Evolutionary conservation across 2,113 vertebrate genomes (phyloP).

Genomic region (Athene cunicularia): DNA sequence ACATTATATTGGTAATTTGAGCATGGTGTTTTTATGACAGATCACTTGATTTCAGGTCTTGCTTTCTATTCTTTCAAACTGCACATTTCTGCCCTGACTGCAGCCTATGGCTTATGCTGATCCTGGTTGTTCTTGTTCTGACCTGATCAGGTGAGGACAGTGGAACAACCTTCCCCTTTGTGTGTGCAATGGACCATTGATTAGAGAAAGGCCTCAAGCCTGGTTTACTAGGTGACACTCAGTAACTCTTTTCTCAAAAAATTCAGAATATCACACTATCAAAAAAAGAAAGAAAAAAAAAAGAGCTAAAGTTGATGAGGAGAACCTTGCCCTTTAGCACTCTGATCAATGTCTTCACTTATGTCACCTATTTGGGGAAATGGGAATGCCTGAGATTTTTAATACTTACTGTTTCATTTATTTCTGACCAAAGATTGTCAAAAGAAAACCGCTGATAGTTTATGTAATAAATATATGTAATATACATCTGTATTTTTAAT

Average conservation of each 20-base stretch:
- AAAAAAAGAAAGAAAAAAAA: not conserved
- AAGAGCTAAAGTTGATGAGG: not conserved
- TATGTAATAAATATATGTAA: not conserved
- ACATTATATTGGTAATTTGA: not conserved
- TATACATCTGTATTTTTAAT: not conserved
- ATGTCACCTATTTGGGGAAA: fast-evolving
- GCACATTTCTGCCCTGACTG: not conserved
- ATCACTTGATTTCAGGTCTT: not conserved
- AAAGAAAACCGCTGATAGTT: not conserved
- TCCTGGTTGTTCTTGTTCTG: not conserved
- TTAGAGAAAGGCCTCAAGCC: not conserved
- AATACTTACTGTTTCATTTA: not conserved
- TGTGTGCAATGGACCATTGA: too few relatives aligned
- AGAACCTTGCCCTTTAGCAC: not conserved
- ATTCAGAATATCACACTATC: not conserved
- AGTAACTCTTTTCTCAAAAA: not conserved
- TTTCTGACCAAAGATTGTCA: not conserved
- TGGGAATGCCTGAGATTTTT: not conserved
- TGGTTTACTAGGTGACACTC: not conserved
- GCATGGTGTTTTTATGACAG: not conserved
- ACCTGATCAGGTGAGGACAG: not conserved
- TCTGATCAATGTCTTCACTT: not conserved
- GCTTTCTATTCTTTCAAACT: not conserved
- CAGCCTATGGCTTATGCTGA: not conserved
- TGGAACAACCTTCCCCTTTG: not conserved